phyloP scores from a whole-genome alignment of 2,888 invertebrate genomes.

The Ceramica pisi region DNA sequence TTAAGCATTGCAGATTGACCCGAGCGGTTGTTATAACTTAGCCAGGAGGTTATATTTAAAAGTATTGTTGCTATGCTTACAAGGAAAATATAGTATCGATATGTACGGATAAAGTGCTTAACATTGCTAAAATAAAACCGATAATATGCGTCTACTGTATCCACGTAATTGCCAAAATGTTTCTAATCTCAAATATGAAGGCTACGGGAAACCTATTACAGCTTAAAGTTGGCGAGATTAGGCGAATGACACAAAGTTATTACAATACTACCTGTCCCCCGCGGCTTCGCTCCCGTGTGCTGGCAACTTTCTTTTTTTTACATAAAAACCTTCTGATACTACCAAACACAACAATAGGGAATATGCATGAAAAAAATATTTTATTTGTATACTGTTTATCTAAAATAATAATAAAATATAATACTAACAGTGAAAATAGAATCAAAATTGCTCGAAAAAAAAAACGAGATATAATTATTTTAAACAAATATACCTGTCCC shows the following conservation, averaged over 20 bases:
- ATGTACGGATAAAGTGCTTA: not conserved
- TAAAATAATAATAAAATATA: too few relatives aligned
- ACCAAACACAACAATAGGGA: too few relatives aligned
- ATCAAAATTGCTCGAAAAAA: too few relatives aligned
- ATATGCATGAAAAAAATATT: too few relatives aligned
- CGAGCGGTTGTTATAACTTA: not conserved
- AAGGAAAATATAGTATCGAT: not conserved
- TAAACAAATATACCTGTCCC: too few relatives aligned
- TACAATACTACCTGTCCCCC: too few relatives aligned
- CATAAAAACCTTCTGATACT: too few relatives aligned
- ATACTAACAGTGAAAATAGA: too few relatives aligned
- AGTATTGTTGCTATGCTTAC: not conserved
- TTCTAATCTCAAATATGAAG: constrained; percentile 2
- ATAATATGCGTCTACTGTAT: not conserved
- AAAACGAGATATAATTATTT: too few relatives aligned
- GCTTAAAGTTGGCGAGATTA: not conserved
- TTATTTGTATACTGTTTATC: too few relatives aligned
- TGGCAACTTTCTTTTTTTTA: too few relatives aligned
- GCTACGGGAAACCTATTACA: not conserved
- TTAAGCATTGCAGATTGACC: not conserved
- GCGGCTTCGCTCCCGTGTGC: too few relatives aligned
- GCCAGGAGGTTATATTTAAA: not conserved
- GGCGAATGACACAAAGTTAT: not conserved
- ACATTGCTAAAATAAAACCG: not conserved
- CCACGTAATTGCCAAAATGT: not conserved